Evolutionary conservation across 2,113 vertebrate genomes (phyloP), one percentile per base, ranked within the genome.

Genomic region (Oryzias javanicus): DNA sequence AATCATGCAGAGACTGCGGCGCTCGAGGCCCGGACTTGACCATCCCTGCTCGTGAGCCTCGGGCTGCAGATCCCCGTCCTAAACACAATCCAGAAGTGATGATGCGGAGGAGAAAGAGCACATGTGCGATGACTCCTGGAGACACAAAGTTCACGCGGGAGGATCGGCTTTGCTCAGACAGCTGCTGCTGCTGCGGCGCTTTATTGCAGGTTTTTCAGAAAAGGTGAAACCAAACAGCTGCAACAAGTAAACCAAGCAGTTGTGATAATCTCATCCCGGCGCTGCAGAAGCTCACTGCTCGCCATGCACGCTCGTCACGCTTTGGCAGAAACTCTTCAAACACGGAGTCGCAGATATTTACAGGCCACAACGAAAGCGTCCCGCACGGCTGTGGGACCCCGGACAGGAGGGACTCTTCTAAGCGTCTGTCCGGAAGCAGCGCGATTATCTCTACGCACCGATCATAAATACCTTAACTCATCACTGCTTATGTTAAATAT

Each of bases 141-240:
- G 24, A 24, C 20, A 8, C 35, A 56, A 44, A n/a, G 5, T 29
- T 6, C 25, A 25, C 14, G 29, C 16, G 17, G 16, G 8, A 41
- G 16, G 41, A 44, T 56, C 12, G 15, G 19, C 41, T 42, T 14
- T 44, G 14, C 42, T 44, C 42, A 49, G 18, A 49, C 20, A 24
- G 20, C 35, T 16, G 25, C 25, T 19, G 41, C 63, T 45, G 25
- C 52, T 46, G 77, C 78, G 74, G 44, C 58, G 74, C 74, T 83
- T 83, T 83, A 85, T 85, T 83, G 72, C 75, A 81, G 67, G 67
- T 79, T 80, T 66, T 64, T 75, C 68, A 70, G 72, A 81, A 76
- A 79, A 67, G 73, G 77, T 77, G n/a, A 77, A 84, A 79, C 52
- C 79, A 74, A 62, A 72, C 47, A 55, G 46, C 54, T 56, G 45